These are phyloP conservation scores for Pipistrellus pygmaeus DNA, from an alignment of 2,797 vertebrate species.

Conservation along the genomic window DNA sequence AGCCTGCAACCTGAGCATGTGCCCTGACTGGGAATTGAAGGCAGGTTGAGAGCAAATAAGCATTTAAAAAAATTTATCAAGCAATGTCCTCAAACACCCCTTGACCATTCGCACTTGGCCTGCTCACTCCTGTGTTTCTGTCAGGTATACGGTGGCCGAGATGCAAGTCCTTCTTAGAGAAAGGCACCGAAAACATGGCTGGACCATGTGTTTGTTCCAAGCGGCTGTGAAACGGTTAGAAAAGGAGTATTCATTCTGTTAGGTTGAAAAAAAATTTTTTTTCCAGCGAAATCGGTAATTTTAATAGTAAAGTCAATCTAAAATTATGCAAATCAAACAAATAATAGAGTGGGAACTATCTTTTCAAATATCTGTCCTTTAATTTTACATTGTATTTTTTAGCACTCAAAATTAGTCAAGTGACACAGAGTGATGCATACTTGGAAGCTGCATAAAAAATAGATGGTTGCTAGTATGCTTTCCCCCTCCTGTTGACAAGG, in stretches of 20 bases:
- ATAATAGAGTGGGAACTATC: not conserved
- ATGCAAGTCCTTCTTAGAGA: not conserved
- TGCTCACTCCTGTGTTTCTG: not conserved
- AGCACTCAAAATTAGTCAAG: slow-evolving; percentile 11
- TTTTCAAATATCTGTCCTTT: slow-evolving; percentile 40
- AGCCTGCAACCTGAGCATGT: too few species aligned
- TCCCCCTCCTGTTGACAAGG: not conserved
- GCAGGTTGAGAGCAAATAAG: not conserved
- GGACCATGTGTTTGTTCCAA: not conserved
- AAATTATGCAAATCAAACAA: slow-evolving; percentile 33
- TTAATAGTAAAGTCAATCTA: slow-evolving; percentile 42
- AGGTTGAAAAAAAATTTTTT: not conserved
- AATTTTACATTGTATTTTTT: not conserved
- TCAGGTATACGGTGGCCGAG: rapidly evolving
- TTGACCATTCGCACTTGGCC: too few species aligned
- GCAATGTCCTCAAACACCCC: not conserved
- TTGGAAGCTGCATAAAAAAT: not conserved
- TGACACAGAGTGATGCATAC: not conserved
- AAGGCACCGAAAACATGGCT: not conserved
- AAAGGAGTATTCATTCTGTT: not conserved
- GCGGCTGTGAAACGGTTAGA: not conserved
- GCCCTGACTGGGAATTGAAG: not conserved
- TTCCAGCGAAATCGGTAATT: slow-evolving; percentile 12
- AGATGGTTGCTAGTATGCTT: not conserved
- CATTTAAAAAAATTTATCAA: not conserved